Base-by-base conservation (phyloP, 2,797 vertebrate genomes). In the Echiichthys vipera region DNA sequence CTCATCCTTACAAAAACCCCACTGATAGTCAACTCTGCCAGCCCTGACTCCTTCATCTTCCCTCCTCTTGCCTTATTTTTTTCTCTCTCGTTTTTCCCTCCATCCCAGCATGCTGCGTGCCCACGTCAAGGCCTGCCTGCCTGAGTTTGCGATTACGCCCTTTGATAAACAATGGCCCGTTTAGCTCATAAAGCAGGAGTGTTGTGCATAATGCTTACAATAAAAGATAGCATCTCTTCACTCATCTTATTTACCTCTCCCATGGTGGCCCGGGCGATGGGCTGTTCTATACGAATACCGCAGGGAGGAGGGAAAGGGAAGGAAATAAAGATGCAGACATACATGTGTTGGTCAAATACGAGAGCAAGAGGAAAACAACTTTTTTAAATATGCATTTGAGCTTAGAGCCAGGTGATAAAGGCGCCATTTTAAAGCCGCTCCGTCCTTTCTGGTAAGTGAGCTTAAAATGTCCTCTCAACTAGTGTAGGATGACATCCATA, bases 151-250 rank as follows among this genome's bases (percentile, higher is more conserved):
- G 89, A 93, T 91, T 88, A 88, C 71, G 68, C 88, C 80, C 78
- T 5, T 71, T 89, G 90, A 92, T 91, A 92, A 93, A 93, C 91
- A 90, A 91, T 75, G 89, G 87, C 83, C 90, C 82, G 88, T 91
- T 92, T 91, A 92, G 84, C 92, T 92, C 93, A 92, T 94, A 93
- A 93, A 93, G 90, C 87, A 91, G 85, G 90, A 91, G 88, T 91
- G 91, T 92, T 96, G 92, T 94, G 91, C 94, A 96, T 95, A 95
- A 96, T 96, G 94, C 95, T 95, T 96, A 96, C 95, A 95, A 96
- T 96, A 96, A 96, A 96, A 96, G 95, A 97, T 97, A 96, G 94
- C 95, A 96, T 97, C 95, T 96, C 94, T 94, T 96, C 97, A 97
- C 95, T 96, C 95, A 95, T 95, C 94, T 97, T 96, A 96, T 97